Evolutionary conservation across 1,140 invertebrate species (phyloP).

Genomic region (Drosophila fuyamai): DNA sequence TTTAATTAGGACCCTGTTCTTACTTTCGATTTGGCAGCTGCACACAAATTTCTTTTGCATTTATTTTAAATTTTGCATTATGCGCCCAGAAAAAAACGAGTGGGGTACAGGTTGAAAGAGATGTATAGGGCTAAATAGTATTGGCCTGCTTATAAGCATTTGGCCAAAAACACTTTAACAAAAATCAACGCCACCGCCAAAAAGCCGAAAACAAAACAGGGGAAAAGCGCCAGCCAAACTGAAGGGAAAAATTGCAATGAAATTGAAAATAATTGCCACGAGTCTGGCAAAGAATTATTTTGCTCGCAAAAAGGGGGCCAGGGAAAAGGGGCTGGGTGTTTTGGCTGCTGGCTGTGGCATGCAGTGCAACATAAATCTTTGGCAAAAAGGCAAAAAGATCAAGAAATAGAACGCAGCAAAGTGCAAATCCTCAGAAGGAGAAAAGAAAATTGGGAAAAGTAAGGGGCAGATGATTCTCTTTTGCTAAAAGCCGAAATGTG

Average conservation of each 20-base stretch:
- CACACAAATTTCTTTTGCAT: slow-evolving; percentile 10
- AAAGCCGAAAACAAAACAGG: slow-evolving; percentile 23
- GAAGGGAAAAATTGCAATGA: slow-evolving; percentile 53
- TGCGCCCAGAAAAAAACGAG: not conserved
- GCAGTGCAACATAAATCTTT: slow-evolving; percentile 74
- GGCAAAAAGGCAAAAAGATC: slow-evolving; percentile 34
- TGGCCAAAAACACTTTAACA: slow-evolving; percentile 52
- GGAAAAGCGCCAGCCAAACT: slow-evolving; percentile 21
- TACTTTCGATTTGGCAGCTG: slow-evolving; percentile 20
- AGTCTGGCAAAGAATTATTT: slow-evolving; percentile 56
- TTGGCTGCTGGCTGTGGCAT: slow-evolving; percentile 47
- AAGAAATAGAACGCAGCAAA: slow-evolving; percentile 47
- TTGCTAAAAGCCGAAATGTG: slow-evolving; percentile 75
- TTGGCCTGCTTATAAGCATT: slow-evolving; percentile 33
- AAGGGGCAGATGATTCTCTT: slow-evolving; percentile 30
- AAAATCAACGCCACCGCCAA: slow-evolving; percentile 49
- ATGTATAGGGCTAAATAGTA: slow-evolving; percentile 12
- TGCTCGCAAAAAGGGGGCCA: not conserved
- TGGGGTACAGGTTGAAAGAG: not conserved
- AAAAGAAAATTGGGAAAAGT: slow-evolving; percentile 12
- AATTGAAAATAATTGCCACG: slow-evolving; percentile 76
- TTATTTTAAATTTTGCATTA: slow-evolving; percentile 32
- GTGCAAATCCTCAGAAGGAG: slow-evolving; percentile 29
- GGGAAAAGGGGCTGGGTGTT: slow-evolving; percentile 1
- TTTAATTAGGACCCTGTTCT: not conserved